These are phyloP conservation scores for Lamellibrachia columna DNA, from an alignment of 2,888 invertebrate species.

Conservation along the genomic window DNA sequence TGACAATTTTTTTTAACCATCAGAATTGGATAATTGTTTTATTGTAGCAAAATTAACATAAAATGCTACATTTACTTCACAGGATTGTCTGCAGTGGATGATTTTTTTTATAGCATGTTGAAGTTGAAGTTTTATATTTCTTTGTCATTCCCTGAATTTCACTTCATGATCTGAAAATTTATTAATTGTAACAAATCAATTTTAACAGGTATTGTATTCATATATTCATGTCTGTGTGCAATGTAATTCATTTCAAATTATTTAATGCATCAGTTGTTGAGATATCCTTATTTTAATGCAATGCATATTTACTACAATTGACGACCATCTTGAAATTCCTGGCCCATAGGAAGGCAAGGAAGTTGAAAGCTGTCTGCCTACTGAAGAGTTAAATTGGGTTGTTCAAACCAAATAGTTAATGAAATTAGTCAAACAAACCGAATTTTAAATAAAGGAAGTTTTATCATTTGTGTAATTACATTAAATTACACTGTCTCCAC, in stretches of 20 bases:
- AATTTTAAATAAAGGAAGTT: neutral
- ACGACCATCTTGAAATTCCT: neutral
- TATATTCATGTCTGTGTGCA: no score
- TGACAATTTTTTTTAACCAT: slow-evolving; percentile 14
- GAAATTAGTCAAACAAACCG: neutral
- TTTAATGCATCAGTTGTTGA: no score
- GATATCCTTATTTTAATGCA: neutral
- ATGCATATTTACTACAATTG: neutral
- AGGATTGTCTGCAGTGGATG: no score
- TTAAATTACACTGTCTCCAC: neutral
- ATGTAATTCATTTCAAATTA: no score
- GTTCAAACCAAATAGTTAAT: neutral
- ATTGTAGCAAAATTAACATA: no score
- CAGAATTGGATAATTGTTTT: neutral
- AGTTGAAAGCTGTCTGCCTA: neutral
- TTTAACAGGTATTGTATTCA: no score
- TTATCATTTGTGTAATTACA: neutral
- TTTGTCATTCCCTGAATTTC: neutral
- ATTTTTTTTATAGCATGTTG: no score
- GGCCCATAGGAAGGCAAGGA: neutral
- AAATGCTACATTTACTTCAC: no score
- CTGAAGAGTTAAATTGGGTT: no score
- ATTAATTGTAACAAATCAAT: neutral
- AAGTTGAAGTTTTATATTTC: no score
- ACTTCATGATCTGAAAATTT: neutral